phyloP scores from a whole-genome alignment of 2,888 invertebrate genomes.

The Catonia carolina region DNA sequence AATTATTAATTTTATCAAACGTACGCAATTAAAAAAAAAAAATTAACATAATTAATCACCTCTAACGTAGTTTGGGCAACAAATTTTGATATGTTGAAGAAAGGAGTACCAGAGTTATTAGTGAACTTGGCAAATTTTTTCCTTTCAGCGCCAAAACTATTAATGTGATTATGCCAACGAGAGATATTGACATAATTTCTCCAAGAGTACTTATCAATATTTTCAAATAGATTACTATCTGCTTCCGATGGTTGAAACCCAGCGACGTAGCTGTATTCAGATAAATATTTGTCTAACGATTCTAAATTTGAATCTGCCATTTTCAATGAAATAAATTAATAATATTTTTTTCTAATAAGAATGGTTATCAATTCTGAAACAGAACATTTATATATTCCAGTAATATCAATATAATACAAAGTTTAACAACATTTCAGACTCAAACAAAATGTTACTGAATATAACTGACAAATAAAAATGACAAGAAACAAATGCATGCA shows the following conservation, averaged over 20 bases:
- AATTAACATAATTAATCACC: too few species aligned
- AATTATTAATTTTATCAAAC: too few species aligned
- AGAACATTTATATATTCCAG: too few species aligned
- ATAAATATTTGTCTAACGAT: slow-evolving; percentile 33
- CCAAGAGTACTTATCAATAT: slow-evolving; percentile 23
- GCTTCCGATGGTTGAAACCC: slow-evolving; percentile 34
- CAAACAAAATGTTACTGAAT: too few species aligned
- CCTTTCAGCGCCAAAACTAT: slow-evolving; percentile 31
- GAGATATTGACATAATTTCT: slow-evolving; percentile 30
- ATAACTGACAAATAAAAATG: too few species aligned
- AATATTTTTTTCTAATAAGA: slow-evolving; percentile 4
- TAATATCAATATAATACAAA: too few species aligned
- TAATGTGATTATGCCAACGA: slow-evolving; percentile 37
- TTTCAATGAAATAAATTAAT: background rate
- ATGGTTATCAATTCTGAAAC: background rate
- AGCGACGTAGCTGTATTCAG: slow-evolving; percentile 35
- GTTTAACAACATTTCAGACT: background rate
- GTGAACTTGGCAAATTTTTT: slow-evolving; percentile 23
- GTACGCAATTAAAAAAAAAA: slow-evolving; percentile 4
- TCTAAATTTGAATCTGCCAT: slow-evolving; percentile 29
- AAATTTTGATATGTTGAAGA: slow-evolving; percentile 5
- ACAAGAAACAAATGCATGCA: too few species aligned
- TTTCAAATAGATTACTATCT: slow-evolving; percentile 33
- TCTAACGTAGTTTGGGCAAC: background rate
- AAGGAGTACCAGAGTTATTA: background rate